A percentile compares a stretch with the other conserved stretches of the same genome.
Evolutionary conservation across 2,888 invertebrate species (phyloP).

Genomic region (Busseola fusca): DNA sequence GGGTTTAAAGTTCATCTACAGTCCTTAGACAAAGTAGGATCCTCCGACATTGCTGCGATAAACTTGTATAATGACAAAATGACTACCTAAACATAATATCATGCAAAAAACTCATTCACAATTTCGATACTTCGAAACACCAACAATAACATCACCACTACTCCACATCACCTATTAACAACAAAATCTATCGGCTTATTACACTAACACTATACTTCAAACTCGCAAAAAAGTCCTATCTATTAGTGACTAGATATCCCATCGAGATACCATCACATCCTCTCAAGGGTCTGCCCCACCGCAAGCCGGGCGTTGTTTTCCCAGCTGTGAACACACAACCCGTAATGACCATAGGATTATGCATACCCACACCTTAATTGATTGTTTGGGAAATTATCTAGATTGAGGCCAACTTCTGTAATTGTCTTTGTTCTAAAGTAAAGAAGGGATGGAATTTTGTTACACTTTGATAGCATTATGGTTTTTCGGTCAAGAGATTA

Average conservation of each 20-base stretch:
- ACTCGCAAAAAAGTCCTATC: constrained; percentile 1
- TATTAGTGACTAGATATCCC: constrained; percentile 34
- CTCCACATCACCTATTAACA: neutral
- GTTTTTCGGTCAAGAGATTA: constrained; percentile 32
- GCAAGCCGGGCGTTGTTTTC: constrained; percentile 54
- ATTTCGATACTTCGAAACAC: neutral
- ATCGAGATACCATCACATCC: constrained; percentile 37
- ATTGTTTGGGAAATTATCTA: constrained; percentile 59
- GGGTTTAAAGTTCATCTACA: neutral
- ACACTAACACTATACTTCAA: neutral
- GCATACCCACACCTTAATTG: constrained; percentile 62
- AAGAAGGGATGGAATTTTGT: constrained; percentile 4
- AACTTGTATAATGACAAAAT: neutral
- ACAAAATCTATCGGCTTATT: neutral
- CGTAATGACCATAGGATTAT: constrained; percentile 63
- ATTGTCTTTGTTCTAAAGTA: constrained; percentile 55
- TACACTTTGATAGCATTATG: constrained; percentile 4
- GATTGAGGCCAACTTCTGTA: constrained; percentile 50
- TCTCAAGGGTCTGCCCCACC: constrained; percentile 29
- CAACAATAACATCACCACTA: too few relatives aligned
- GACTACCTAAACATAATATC: neutral
- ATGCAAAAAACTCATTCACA: neutral
- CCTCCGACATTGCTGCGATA: neutral
- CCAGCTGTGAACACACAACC: constrained; percentile 56
- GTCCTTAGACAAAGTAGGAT: neutral